These are phyloP conservation scores for Aptenodytes forsteri DNA, from an alignment of 2,113 vertebrate species.

Conservation along the genomic window DNA sequence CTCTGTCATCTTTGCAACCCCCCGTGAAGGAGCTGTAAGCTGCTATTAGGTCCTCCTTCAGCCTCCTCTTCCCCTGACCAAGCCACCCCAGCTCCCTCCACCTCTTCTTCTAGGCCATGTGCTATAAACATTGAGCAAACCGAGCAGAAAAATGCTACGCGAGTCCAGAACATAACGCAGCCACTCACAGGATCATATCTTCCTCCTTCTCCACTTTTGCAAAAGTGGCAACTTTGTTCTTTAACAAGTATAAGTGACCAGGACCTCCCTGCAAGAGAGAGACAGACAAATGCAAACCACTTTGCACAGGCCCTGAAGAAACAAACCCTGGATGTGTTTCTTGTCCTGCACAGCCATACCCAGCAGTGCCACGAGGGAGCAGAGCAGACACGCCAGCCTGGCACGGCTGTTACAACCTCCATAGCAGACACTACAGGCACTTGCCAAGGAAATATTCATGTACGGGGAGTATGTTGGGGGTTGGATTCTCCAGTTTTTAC, in stretches of 20 bases:
- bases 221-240: conserved; percentile 98
- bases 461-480: fast-evolving
- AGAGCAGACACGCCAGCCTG: not conserved
- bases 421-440: fast-evolving
- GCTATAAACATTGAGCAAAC: not conserved
- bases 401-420: not conserved
- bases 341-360: not conserved
- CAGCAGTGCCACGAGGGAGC: not conserved
- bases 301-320: not conserved
- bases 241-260: conserved; percentile 92
- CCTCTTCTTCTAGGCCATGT: not conserved
- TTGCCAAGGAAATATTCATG: not conserved
- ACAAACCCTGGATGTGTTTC: fast-evolving
- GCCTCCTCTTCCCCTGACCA: not conserved
- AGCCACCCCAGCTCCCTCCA: not conserved
- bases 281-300: not conserved
- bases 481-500: not conserved
- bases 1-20: not conserved
- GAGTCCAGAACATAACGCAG: not conserved
- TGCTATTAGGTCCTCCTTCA: not conserved
- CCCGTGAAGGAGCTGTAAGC: not conserved
- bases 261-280: conserved; percentile 86
- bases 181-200: conserved; percentile 94
- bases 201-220: conserved; percentile 99
- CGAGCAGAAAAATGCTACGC: not conserved